Percentiles rank a stretch among this genome's conserved stretches.
Conservation (phyloP, 2,797 vertebrate species). For the Bucorvus abyssinicus region DNA sequence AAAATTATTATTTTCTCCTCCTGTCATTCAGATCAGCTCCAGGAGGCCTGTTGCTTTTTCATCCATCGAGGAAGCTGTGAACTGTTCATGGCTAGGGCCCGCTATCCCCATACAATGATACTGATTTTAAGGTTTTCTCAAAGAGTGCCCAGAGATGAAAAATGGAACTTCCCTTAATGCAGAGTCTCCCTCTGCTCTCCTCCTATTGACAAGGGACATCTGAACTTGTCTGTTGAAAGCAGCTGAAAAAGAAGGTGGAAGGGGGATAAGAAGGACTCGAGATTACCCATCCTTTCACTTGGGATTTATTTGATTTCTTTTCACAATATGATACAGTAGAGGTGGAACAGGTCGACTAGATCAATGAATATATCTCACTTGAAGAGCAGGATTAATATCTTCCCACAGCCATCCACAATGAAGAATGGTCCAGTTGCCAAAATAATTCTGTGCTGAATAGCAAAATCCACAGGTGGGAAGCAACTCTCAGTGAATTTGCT, state of each 20-base stretch:
- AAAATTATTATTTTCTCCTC: background rate
- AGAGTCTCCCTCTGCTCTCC: background rate
- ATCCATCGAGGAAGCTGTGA: background rate
- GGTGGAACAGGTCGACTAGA: background rate
- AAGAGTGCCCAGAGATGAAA: background rate
- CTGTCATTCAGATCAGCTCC: background rate
- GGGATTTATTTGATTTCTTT: background rate
- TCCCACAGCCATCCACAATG: constrained; percentile 56
- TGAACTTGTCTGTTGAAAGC: background rate
- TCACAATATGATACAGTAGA: background rate
- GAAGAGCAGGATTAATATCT: constrained; percentile 51
- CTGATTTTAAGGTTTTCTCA: background rate
- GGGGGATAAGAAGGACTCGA: background rate
- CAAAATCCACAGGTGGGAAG: constrained; percentile 49
- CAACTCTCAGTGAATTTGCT: background rate
- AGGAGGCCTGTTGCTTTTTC: background rate
- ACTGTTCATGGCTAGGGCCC: background rate
- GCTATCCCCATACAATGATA: background rate
- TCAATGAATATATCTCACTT: background rate
- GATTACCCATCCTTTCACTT: background rate
- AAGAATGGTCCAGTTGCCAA: constrained; percentile 46
- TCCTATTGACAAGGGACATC: background rate
- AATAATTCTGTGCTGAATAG: constrained; percentile 47
- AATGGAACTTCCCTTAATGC: background rate
- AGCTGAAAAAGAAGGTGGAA: background rate